A percentile compares a stretch with the other conserved stretches of the same genome.
Conservation (phyloP, 2,888 invertebrate species). For the Hedychridium roseum region DNA sequence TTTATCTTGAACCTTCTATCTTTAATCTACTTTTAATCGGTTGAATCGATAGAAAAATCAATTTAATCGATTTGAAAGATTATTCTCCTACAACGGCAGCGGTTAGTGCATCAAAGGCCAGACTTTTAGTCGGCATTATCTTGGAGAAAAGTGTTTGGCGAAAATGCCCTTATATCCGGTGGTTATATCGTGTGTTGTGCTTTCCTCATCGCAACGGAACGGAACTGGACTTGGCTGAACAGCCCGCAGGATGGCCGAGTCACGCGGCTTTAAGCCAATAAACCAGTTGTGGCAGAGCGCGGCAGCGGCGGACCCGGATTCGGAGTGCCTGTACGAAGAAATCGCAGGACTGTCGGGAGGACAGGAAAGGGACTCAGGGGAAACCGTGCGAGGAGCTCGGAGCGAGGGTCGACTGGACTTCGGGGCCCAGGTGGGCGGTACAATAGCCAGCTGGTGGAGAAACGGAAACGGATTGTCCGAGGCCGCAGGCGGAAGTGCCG, state of each 20-base stretch:
- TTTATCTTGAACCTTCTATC: too few relatives aligned
- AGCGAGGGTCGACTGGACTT: conserved; percentile 31
- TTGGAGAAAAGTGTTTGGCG: too few relatives aligned
- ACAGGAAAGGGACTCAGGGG: conserved; percentile 45
- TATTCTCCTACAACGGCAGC: too few relatives aligned
- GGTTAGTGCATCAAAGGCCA: too few relatives aligned
- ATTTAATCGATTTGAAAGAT: too few relatives aligned
- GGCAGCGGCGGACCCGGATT: conserved; percentile 58
- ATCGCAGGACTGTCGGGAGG: conserved; percentile 56
- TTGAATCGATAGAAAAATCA: too few relatives aligned
- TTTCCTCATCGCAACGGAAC: too few relatives aligned
- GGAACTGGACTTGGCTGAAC: too few relatives aligned
- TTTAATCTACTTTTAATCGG: too few relatives aligned
- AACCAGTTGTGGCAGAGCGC: conserved; percentile 60
- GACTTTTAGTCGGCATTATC: too few relatives aligned
- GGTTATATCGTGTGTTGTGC: too few relatives aligned
- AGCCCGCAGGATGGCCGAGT: conserved; percentile 61
- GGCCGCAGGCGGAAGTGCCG: conserved; percentile 4
- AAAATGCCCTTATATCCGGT: too few relatives aligned
- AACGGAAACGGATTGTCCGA: not conserved
- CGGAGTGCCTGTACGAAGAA: conserved; percentile 62
- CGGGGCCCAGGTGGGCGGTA: conserved; percentile 37
- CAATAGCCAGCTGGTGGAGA: conserved; percentile 29
- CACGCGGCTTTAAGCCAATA: conserved; percentile 63
- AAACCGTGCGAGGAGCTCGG: conserved; percentile 54